Evolutionary conservation across 1,140 invertebrate species (phyloP).

Genomic region (Drosophila watanabei): DNA sequence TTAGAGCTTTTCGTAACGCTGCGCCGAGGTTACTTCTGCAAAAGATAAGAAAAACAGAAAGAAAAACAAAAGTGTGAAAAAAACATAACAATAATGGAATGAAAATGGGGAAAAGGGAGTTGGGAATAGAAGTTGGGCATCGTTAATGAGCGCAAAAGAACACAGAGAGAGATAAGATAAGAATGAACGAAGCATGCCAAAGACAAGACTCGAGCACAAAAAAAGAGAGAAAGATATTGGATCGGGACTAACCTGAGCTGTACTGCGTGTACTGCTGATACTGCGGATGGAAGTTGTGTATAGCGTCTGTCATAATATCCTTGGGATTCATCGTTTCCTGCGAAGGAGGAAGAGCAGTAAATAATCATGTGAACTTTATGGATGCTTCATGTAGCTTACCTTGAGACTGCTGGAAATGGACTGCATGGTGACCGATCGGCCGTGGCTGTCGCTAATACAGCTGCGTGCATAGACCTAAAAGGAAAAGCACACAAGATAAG

Average conservation of each 20-base stretch:
- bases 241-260: constrained; percentile 90
- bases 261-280: constrained; percentile 99
- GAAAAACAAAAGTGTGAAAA: constrained; percentile 65
- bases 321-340: constrained; percentile 99
- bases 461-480: constrained; percentile 89
- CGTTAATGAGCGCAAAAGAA: constrained; percentile 49
- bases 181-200: constrained; percentile 38
- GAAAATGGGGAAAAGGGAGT: constrained; percentile 17
- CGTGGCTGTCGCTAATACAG: constrained; percentile 92
- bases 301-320: constrained; percentile 99
- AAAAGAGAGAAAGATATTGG: constrained; percentile 5
- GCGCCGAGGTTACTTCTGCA: constrained; percentile 95
- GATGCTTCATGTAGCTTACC: constrained; percentile 86
- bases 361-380: not conserved
- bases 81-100: constrained; percentile 70
- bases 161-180: constrained; percentile 66
- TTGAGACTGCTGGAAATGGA: constrained; percentile 99
- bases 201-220: constrained; percentile 39
- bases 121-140: constrained; percentile 21
- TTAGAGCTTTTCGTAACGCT: constrained; percentile 96
- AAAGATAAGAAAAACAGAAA: constrained; percentile 86
- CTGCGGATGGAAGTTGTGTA: constrained; percentile 99
- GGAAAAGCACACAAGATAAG: not conserved
- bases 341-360: constrained; percentile 53
- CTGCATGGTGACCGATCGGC: constrained; percentile 98